Percentiles rank a stretch among this genome's conserved stretches.
These are phyloP conservation scores for Rhopilema esculentum DNA, from an alignment of 30 jellyfish, hydroid and myxozoan species.

Conservation along the genomic window DNA sequence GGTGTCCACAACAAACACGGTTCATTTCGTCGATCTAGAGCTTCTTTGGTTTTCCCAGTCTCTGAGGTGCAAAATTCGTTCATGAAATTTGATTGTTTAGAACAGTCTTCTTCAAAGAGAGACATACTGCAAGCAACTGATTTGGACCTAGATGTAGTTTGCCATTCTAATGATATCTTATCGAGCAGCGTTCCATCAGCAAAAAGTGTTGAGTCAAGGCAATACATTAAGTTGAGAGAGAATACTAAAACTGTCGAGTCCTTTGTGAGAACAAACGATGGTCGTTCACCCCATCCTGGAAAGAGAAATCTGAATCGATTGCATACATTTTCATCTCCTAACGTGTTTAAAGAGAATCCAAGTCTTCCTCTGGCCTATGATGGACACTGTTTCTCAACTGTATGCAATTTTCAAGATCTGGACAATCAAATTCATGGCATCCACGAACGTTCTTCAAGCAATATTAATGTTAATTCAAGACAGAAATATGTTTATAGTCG, in stretches of 20 bases:
- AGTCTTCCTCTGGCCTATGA: neutral
- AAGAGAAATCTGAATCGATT: conserved; percentile 12
- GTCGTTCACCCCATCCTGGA: conserved; percentile 70
- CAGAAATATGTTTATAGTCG: neutral
- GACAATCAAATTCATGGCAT: neutral
- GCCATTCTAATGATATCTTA: conserved; percentile 8
- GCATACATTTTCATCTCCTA: conserved; percentile 49
- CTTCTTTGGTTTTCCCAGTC: conserved; percentile 77
- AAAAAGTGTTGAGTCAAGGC: neutral
- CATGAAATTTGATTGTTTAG: neutral
- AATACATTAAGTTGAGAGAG: neutral
- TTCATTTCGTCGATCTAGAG: conserved; percentile 87
- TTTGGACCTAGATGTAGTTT: neutral
- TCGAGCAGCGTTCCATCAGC: neutral
- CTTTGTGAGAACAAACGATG: conserved; percentile 41
- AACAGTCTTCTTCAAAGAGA: conserved; percentile 3
- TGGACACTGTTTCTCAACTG: conserved; percentile 8
- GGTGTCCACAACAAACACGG: conserved; percentile 24
- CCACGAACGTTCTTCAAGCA: neutral
- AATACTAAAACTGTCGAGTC: neutral
- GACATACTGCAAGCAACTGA: conserved; percentile 14
- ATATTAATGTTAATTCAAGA: neutral
- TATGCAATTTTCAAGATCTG: neutral
- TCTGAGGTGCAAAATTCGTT: conserved; percentile 24
- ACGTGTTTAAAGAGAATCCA: conserved; percentile 33